A percentile compares a stretch with the other conserved stretches of the same genome.
Conservation (phyloP, 2,888 invertebrate species). For the Drosophila mimetica region DNA sequence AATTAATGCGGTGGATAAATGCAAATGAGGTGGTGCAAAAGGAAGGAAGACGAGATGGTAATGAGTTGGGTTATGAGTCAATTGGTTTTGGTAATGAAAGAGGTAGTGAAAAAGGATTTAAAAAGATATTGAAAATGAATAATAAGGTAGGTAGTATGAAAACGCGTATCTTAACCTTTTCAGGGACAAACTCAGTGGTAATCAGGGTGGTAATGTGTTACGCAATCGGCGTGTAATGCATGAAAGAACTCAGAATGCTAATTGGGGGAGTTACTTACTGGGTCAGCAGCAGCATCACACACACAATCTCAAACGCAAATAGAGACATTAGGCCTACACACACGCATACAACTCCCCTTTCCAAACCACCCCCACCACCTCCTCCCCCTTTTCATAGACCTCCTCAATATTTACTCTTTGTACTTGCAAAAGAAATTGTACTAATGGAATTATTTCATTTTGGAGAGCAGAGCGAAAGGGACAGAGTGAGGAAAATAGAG, state of each 20-base stretch:
- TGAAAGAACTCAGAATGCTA: neutral
- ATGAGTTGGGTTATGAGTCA: neutral
- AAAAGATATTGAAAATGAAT: too few species aligned
- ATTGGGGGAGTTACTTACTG: constrained; percentile 28
- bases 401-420: constrained; percentile 80
- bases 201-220: constrained; percentile 3
- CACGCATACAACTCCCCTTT: constrained; percentile 4
- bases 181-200: neutral
- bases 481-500: neutral
- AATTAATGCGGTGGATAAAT: constrained; percentile 17
- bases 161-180: neutral
- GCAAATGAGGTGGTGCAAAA: neutral
- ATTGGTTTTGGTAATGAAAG: neutral
- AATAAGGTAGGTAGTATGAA: neutral
- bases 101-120: neutral
- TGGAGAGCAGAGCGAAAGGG: constrained; percentile 15
- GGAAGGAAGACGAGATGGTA: neutral
- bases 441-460: constrained; percentile 83
- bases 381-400: constrained; percentile 25
- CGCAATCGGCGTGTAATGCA: neutral
- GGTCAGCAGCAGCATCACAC: constrained; percentile 48
- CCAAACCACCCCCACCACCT: neutral
- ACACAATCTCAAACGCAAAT: constrained; percentile 3
- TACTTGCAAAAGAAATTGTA: constrained; percentile 83
- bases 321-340: constrained; percentile 35